Base-by-base conservation (phyloP, 2,113 vertebrate species). In the Ia io region DNA sequence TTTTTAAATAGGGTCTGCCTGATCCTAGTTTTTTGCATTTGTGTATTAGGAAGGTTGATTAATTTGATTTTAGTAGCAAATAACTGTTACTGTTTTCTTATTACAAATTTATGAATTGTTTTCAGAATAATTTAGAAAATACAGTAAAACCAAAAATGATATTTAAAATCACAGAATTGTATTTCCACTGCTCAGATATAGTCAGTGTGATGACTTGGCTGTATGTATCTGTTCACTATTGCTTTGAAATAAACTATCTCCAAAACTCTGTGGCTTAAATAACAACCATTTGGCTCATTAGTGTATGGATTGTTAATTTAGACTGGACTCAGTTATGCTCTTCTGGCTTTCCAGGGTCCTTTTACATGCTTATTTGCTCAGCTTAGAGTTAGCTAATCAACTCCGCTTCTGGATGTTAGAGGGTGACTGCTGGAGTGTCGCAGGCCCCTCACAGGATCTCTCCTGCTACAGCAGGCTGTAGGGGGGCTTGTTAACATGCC, bases 61-160 rank as follows among this genome's bases (percentile, higher is more conserved):
- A 65, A 69, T 84, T 94, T 90, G 4, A 84, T n/a, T 44, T 89
- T 59, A 32, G n/a, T 70, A 78, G 37, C 4, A 84, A 76, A 63
- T 85, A 8, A n/a, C 10, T 32, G 65, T n/a, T 78, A 28, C 84
- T 86, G 1, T n/a, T 69, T 78, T 91, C 44, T 74, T 51, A 78
- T 35, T 88, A 56, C 0, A 94, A 44, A 90, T 28, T 42, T 73
- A 32, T 3, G 17, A 16, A 4, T 47, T 51, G 30, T 82, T 91
- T 95, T 16, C 82, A 13, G 37, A 51, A 40, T 85, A 88, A 77
- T 37, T 79, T 76, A 47, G 30, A 83, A 95, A 80, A 69, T 59
- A 73, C 0, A 71, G 7, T 70, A 91, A 87, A 65, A 10, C 18
- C 82, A 42, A 59, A 91, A 65, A n/a, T 59, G 20, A 14, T 59